phyloP scores from a whole-genome alignment of 2,797 vertebrate genomes.

The Spea hammondii region DNA sequence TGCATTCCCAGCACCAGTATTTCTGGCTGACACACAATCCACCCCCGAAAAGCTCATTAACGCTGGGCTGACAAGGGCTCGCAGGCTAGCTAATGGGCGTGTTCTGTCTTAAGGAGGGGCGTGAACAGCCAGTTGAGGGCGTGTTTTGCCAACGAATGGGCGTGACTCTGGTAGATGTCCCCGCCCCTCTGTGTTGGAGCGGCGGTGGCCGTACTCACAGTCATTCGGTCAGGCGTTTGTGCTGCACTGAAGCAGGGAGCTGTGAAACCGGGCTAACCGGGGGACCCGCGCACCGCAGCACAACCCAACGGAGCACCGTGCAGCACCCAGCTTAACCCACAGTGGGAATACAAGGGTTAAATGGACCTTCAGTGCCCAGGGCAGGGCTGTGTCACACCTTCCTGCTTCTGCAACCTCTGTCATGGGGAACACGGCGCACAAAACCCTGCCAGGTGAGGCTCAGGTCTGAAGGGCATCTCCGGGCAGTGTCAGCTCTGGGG shows the following conservation, averaged over 20 bases:
- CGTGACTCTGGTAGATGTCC: background rate
- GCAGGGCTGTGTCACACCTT: slow-evolving; percentile 50
- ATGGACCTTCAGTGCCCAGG: slow-evolving; percentile 58
- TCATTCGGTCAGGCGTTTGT: slow-evolving; percentile 5
- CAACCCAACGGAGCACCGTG: background rate
- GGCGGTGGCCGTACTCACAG: slow-evolving; percentile 6
- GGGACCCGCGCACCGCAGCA: background rate
- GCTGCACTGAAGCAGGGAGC: background rate
- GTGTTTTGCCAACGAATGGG: background rate
- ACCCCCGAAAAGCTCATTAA: background rate
- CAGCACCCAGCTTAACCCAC: background rate
- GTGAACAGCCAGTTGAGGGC: slow-evolving; percentile 14
- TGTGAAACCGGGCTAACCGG: slow-evolving; percentile 17
- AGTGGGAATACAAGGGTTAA: slow-evolving; percentile 42
- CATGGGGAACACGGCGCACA: slow-evolving; percentile 68
- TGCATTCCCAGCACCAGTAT: no score
- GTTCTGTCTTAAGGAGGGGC: no score
- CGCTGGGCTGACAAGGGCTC: background rate
- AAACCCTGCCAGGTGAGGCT: slow-evolving; percentile 63
- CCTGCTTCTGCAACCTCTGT: slow-evolving; percentile 51
- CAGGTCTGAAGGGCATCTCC: background rate
- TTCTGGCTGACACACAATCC: background rate
- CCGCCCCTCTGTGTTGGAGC: slow-evolving; percentile 31
- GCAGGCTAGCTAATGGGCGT: no score
- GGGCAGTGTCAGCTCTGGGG: background rate